Base-by-base conservation (phyloP, 1,140 invertebrate genomes). In the Drosophila orosa region DNA sequence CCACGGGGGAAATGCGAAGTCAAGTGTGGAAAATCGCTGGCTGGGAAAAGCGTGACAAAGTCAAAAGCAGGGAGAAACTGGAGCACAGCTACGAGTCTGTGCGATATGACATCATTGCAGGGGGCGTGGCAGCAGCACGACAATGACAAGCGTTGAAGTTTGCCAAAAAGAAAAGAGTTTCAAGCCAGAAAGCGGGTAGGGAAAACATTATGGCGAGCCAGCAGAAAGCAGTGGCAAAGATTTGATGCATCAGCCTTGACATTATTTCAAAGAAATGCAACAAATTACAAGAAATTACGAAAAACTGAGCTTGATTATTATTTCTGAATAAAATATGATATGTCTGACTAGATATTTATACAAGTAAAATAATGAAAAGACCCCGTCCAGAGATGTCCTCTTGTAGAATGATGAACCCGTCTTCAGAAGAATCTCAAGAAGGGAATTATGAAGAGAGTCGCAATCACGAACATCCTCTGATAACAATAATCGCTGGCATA, bases 21-120 rank as follows among this genome's bases (percentile, higher is more conserved):
- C 56, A 54, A 56, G 63, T 67, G 52, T 57, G 47, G 68, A 72
- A 72, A 71, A 72, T 37, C 66, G 68, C 42, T 59, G 65, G 50
- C 78, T 83, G 76, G 80, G 69, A 84, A 67, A 63, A 79, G 74
- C 61, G 54, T 77, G 74, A 63, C 69, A 84, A 71, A 71, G 48
- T 71, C 76, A 75, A 65, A 84, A 66, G 44, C 68, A 25, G 50
- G 54, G 40, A 37, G 40, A 81, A 80, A 82, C 56, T 84, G 59
- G 76, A 71, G 55, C 76, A 40, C 57, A 48, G 19, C 48, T 35
- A n/a, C 31, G 15, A 63, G 48, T 39, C 27, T 48, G 61, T 39
- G 25, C 22, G 19, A 60, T 63, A 74, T 82, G 80, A 84, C 80
- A 82, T 82, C 80, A 82, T 82, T 65, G 40, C n/a, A 22, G 29